phyloP scores from a whole-genome alignment of 2,888 invertebrate genomes.

The Orchestes rusci region DNA sequence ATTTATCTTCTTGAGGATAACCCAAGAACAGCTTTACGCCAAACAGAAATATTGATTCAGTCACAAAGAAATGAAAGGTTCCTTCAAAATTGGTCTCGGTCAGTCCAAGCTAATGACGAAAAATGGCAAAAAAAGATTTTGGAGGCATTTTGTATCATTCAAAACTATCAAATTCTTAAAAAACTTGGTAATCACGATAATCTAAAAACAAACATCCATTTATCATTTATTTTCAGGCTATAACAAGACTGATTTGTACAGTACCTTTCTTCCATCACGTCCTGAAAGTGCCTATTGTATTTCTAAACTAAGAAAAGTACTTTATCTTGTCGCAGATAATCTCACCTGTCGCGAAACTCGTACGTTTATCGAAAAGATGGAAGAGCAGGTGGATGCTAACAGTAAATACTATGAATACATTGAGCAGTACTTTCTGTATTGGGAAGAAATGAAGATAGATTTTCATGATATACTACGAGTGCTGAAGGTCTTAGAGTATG shows the following conservation, averaged over 20 bases:
- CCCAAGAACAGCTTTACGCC: no score
- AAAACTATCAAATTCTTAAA: slow-evolving; percentile 37
- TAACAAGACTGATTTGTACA: slow-evolving; percentile 24
- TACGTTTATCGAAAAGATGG: slow-evolving; percentile 27
- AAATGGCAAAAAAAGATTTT: slow-evolving; percentile 46
- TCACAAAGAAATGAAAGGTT: no score
- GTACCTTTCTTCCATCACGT: slow-evolving; percentile 34
- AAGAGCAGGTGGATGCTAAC: slow-evolving; percentile 25
- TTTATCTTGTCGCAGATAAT: slow-evolving; percentile 45
- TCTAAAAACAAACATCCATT: not conserved
- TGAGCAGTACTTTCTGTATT: slow-evolving; percentile 38
- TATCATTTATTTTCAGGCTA: slow-evolving; percentile 27
- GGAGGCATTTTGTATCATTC: slow-evolving; percentile 49
- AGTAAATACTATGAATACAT: slow-evolving; percentile 29
- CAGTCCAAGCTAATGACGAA: no score
- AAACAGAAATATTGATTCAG: no score
- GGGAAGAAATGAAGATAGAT: slow-evolving; percentile 29
- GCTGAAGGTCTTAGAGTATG: no score
- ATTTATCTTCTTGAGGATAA: no score
- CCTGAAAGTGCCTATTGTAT: slow-evolving; percentile 39
- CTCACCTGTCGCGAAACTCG: slow-evolving; percentile 36
- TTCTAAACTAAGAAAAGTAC: slow-evolving; percentile 43
- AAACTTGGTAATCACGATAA: slow-evolving; percentile 22
- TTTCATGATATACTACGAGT: no score
- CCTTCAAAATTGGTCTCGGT: no score